A percentile compares a stretch with the other conserved stretches of the same genome.
Conservation (phyloP, 1,140 invertebrate species). For the Saccostrea glomerata region DNA sequence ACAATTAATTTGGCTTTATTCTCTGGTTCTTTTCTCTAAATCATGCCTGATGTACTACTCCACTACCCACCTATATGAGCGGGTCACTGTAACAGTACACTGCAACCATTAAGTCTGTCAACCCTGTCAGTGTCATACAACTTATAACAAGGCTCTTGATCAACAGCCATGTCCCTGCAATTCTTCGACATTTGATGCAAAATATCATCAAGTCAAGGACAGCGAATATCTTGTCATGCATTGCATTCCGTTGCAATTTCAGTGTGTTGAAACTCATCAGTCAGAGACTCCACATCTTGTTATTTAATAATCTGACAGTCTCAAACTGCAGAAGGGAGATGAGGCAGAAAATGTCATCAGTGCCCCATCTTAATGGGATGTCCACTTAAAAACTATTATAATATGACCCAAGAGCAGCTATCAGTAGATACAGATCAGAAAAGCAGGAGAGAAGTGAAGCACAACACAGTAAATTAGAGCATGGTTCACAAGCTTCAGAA, state of each 20-base stretch:
- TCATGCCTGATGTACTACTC: background rate
- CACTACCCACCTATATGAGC: background rate
- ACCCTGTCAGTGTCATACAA: background rate
- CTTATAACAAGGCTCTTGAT: background rate
- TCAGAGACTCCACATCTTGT: background rate
- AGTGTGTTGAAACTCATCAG: background rate
- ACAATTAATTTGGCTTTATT: too few relatives aligned
- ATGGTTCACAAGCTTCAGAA: background rate
- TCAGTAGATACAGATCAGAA: background rate
- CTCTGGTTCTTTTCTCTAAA: too few relatives aligned
- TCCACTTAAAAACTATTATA: background rate
- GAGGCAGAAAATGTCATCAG: slow-evolving; percentile 24
- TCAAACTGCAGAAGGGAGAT: background rate
- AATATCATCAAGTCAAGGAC: background rate
- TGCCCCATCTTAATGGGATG: background rate
- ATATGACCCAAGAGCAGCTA: background rate
- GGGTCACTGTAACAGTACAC: background rate
- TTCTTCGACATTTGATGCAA: background rate
- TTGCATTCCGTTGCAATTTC: background rate
- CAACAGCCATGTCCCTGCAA: background rate
- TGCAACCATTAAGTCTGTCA: background rate
- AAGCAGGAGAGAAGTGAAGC: background rate
- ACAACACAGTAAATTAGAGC: background rate
- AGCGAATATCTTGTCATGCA: background rate
- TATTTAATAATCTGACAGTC: background rate